phyloP scores from a whole-genome alignment of 2,888 invertebrate species.

The Lucinisca nassula region DNA sequence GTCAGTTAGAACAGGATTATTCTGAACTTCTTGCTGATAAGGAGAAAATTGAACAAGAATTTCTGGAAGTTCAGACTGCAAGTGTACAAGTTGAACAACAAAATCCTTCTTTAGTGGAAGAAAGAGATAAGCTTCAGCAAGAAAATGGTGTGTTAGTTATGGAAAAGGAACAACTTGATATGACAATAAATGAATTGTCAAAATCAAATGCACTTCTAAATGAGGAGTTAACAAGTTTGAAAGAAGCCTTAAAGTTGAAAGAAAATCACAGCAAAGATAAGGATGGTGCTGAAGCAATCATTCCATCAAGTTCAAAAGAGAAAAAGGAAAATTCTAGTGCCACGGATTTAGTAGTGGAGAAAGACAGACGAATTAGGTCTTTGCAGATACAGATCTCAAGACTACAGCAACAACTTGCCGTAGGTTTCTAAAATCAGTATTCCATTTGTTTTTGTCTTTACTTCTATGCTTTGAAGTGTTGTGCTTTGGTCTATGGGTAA shows the following conservation, averaged over 20 bases:
- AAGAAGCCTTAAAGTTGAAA: constrained; percentile 50
- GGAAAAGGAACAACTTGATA: constrained; percentile 80
- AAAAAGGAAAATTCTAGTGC: neutral
- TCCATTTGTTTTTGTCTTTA: neutral
- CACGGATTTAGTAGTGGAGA: constrained; percentile 63
- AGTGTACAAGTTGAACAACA: constrained; percentile 72
- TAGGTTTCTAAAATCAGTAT: constrained; percentile 73
- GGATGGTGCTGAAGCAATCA: neutral
- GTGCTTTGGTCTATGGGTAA: neutral
- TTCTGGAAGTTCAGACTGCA: constrained; percentile 71
- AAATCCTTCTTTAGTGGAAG: constrained; percentile 68
- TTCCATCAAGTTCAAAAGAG: neutral
- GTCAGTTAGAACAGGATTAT: constrained; percentile 81
- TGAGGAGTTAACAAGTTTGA: constrained; percentile 69
- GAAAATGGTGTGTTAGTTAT: constrained; percentile 74
- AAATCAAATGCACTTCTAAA: constrained; percentile 77
- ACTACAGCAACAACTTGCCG: constrained; percentile 80
- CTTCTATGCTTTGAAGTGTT: neutral
- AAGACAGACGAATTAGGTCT: constrained; percentile 75
- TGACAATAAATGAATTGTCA: constrained; percentile 77
- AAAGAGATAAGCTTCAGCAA: constrained; percentile 71
- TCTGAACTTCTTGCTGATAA: constrained; percentile 81
- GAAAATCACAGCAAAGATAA: constrained; percentile 34
- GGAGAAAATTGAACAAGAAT: constrained; percentile 80
- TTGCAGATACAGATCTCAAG: constrained; percentile 78